These are phyloP conservation scores for Chiloscyllium plagiosum DNA, from an alignment of 2,113 vertebrate species.

Conservation along the genomic window DNA sequence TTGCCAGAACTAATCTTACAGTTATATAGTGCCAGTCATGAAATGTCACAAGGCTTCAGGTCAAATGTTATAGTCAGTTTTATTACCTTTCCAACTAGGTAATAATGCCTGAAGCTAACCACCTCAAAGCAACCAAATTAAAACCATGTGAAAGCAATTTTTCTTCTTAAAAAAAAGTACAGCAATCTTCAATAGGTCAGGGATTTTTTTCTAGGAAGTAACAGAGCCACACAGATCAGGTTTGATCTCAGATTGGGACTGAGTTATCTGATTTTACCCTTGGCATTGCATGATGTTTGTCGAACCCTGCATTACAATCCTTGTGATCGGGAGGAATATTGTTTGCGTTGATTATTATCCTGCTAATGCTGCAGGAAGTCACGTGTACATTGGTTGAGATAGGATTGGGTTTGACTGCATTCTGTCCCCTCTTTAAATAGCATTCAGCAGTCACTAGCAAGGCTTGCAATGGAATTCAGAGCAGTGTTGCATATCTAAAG, in stretches of 20 bases:
- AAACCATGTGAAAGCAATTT: neutral
- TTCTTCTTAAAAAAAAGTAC: neutral
- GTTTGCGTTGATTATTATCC: neutral
- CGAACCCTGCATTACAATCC: neutral
- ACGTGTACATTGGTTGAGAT: neutral
- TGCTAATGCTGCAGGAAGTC: neutral
- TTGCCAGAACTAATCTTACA: neutral
- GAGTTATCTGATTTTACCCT: neutral
- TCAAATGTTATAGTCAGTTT: neutral
- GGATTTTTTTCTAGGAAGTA: neutral
- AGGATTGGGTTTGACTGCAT: neutral
- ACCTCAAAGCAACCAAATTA: neutral
- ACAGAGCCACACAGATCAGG: neutral
- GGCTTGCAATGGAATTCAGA: neutral
- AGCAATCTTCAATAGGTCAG: neutral
- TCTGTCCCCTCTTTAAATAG: neutral
- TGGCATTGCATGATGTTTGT: neutral
- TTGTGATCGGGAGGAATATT: neutral
- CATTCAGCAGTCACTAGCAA: neutral
- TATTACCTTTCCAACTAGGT: neutral
- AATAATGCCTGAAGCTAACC: neutral
- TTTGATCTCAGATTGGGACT: neutral
- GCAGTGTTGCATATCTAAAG: neutral
- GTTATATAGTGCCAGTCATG: neutral
- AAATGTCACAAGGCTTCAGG: neutral